A percentile compares a stretch with the other conserved stretches of the same genome.
Evolutionary conservation across 92 coral and sea anemone genomes (phyloP).

Genomic region (Porites evermanni): DNA sequence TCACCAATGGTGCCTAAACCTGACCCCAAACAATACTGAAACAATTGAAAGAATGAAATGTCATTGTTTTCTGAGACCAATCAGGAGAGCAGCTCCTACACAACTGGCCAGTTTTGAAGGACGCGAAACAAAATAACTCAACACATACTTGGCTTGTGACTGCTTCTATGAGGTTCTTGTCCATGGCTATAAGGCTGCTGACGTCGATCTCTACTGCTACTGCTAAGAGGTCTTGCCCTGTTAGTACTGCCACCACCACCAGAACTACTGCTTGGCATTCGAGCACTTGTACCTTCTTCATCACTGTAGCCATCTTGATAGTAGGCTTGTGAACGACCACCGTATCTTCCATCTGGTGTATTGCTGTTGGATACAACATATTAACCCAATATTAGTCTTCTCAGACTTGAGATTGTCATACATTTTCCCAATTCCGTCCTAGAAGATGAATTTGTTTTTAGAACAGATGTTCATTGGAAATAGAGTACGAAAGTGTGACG

Average conservation of each 20-base stretch:
- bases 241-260: conserved; percentile 47
- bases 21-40: too few species aligned
- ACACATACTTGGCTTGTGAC: conserved; percentile 29
- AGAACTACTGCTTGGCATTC: conserved; percentile 28
- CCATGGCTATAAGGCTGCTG: conserved; percentile 42
- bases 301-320: conserved; percentile 86
- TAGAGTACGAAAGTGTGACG: too few species aligned
- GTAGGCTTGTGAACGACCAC: conserved; percentile 57
- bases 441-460: neutral
- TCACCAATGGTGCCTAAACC: too few species aligned
- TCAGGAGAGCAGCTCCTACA: too few species aligned
- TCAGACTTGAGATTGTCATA: neutral
- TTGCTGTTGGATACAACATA: conserved; percentile 31
- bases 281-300: conserved; percentile 60
- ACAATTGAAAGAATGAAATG: too few species aligned
- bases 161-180: conserved; percentile 39
- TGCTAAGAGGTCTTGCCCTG: conserved; percentile 34
- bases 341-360: conserved; percentile 69
- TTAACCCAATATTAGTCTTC: neutral
- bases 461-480: neutral
- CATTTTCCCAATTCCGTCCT: neutral
- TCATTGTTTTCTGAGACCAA: too few species aligned
- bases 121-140: neutral
- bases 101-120: neutral
- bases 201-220: conserved; percentile 27